phyloP scores from a whole-genome alignment of 2,797 vertebrate species.

The Apogon hyalosoma region DNA sequence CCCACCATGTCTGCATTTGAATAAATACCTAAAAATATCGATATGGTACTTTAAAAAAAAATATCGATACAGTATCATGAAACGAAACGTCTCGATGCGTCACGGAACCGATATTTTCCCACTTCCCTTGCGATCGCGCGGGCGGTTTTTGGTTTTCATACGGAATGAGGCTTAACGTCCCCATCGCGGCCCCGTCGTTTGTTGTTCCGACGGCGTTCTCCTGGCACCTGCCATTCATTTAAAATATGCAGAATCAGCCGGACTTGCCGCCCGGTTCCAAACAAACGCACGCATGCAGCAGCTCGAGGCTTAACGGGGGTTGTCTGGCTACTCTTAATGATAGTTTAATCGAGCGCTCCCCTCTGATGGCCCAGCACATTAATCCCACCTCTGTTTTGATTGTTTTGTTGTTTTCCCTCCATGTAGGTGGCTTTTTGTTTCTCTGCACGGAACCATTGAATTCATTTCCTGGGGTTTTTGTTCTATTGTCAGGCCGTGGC shows the following conservation, averaged over 20 bases:
- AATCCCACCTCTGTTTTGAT: conserved; percentile 68
- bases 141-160: conserved; percentile 35
- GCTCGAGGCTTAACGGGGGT: conserved; percentile 32
- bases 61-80: too few species aligned
- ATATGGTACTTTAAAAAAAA: too few species aligned
- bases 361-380: conserved; percentile 56
- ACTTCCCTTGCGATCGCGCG: too few species aligned
- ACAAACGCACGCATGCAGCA: conserved; percentile 46
- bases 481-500: conserved; percentile 54
- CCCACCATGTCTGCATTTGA: too few species aligned
- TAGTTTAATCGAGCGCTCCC: conserved; percentile 58
- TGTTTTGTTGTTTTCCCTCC: conserved; percentile 60
- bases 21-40: too few species aligned
- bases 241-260: conserved; percentile 53
- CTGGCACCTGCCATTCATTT: conserved; percentile 42
- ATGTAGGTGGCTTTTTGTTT: conserved; percentile 65
- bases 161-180: too few species aligned
- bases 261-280: conserved; percentile 52
- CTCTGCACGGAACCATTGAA: conserved; percentile 52
- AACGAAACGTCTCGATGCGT: too few species aligned
- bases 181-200: too few species aligned
- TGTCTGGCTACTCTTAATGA: conserved; percentile 57
- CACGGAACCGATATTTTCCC: too few species aligned
- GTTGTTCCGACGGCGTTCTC: conserved; percentile 29
- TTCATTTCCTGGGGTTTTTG: conserved; percentile 71